Evolutionary conservation across 2,113 vertebrate species (phyloP), one percentile per base, ranked within the genome.

Genomic region (Ciconia stormi): DNA sequence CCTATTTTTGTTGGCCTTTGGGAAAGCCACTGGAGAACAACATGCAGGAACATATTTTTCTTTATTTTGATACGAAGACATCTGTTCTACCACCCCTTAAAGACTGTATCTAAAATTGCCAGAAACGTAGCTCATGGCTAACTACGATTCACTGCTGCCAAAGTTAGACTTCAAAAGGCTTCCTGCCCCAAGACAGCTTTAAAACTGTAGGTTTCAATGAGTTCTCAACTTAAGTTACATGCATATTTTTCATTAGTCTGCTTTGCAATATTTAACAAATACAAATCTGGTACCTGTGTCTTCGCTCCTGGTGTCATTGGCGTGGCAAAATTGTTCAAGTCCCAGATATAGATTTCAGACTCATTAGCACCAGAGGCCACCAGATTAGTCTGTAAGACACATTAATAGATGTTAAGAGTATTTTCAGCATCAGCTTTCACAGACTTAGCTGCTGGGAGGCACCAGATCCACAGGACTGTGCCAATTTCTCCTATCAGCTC

Each of bases 281-380:
- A 83, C 59, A 71, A 66, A 74, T 47, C 15, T 6, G 44, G 56
- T 97, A 99, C 99, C 99, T 99, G 99, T 22, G 99, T 99, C 98
- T 99, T 99, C 15, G 98, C 98, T 96, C 99, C 99, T 13, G 99
- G 99, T 19, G 99, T 99, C 99, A 99, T 99, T 21, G 99, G 99
- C 19, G 99, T 98, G 62, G 98, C 98, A 94, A 99, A 99, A 95
- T 98, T 99, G 95, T 99, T 99, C 95, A 99, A 98, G 97, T 99
- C 99, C 99, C 99, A 99, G 97, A 99, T 99, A 73, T 99, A 99
- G 97, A 99, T 99, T 98, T 99, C 99, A 56, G 99, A 99, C 92
- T 99, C 99, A 77, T 99, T 99, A 90, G 99, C 99, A 94, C 99
- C 99, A 69, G 99, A 99, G 13, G 98, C 99, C 47, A 99, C 98